phyloP scores from a whole-genome alignment of 2,888 invertebrate species.

The Cryptocheilus praepositus region DNA sequence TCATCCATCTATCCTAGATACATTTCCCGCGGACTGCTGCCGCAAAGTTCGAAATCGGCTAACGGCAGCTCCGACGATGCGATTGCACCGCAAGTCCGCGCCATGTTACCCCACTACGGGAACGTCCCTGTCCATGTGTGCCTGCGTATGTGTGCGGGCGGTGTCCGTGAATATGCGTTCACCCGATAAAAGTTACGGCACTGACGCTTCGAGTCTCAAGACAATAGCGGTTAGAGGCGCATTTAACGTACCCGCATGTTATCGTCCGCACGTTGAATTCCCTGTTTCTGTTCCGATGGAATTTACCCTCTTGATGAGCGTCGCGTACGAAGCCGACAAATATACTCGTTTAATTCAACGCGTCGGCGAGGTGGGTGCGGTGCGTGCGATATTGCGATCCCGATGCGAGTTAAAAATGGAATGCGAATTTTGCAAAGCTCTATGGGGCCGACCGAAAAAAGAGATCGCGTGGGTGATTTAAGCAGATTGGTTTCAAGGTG shows the following conservation, averaged over 20 bases:
- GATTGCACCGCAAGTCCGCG: constrained; percentile 31
- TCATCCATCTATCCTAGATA: constrained; percentile 69
- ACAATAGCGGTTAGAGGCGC: constrained; percentile 36
- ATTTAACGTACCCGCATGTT: constrained; percentile 31
- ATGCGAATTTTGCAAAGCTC: too few species aligned
- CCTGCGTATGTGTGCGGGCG: neutral
- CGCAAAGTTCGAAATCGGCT: constrained; percentile 54
- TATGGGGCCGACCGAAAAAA: too few species aligned
- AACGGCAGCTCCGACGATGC: constrained; percentile 40
- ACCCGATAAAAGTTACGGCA: constrained; percentile 51
- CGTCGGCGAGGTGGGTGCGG: too few species aligned
- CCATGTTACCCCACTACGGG: constrained; percentile 2
- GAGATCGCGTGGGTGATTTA: too few species aligned
- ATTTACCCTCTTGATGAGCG: constrained; percentile 31
- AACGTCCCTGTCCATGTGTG: neutral
- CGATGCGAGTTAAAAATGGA: too few species aligned
- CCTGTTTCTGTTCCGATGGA: constrained; percentile 24
- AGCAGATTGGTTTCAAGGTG: too few species aligned
- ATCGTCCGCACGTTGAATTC: constrained; percentile 24
- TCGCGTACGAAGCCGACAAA: too few species aligned
- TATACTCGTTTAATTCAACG: too few species aligned
- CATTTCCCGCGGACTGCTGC: constrained; percentile 55
- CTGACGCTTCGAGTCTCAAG: constrained; percentile 25
- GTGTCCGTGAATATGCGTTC: constrained; percentile 22
- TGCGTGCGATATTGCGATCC: too few species aligned